These are phyloP conservation scores for Talpa occidentalis DNA, from an alignment of 2,113 vertebrate species.

Conservation along the genomic window DNA sequence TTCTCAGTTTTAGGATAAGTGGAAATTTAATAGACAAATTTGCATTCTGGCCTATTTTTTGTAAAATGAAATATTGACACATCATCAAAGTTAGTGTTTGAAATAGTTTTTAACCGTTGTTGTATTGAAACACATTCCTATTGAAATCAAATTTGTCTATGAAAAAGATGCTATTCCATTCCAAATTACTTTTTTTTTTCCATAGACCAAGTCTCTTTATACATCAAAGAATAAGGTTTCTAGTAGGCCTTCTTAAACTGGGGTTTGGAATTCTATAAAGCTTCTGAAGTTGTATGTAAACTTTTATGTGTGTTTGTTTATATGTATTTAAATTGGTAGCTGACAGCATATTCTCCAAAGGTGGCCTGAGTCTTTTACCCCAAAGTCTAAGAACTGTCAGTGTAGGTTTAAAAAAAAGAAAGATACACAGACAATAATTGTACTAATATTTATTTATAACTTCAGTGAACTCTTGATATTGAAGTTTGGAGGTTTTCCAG, in stretches of 20 bases:
- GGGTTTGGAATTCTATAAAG: conserved; percentile 6
- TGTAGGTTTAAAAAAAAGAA: background rate
- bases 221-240: background rate
- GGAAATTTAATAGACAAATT: background rate
- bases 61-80: background rate
- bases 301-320: background rate
- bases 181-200: background rate
- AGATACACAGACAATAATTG: background rate
- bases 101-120: background rate
- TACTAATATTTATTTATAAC: background rate
- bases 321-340: background rate
- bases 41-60: conserved; percentile 36
- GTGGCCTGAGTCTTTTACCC: background rate
- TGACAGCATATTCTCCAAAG: background rate
- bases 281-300: background rate
- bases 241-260: background rate
- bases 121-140: background rate
- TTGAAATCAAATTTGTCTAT: conserved; percentile 43
- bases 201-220: background rate
- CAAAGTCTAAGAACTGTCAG: background rate
- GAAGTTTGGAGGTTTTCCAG: background rate
- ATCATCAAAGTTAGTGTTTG: background rate
- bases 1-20: background rate
- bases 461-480: background rate
- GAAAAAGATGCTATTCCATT: background rate